Evolutionary conservation across 2,797 vertebrate genomes (phyloP).

Genomic region (Gouania willdenowi): DNA sequence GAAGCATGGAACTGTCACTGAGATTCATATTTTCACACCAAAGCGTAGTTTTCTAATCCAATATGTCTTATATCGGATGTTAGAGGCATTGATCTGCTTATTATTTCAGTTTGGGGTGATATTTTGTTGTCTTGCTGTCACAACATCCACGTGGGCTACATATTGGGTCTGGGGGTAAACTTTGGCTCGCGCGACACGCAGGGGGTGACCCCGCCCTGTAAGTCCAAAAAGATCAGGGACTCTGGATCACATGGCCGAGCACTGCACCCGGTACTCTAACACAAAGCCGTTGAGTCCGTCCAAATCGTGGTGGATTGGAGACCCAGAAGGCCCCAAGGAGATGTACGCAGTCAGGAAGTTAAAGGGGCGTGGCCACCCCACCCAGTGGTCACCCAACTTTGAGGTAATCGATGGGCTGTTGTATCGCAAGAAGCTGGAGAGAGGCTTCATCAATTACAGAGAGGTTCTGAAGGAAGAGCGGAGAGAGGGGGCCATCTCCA

Average conservation of each 20-base stretch:
- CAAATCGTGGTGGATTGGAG: constrained; percentile 42
- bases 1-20: no score
- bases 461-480: constrained; percentile 77
- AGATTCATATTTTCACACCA: no score
- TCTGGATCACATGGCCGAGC: constrained; percentile 68
- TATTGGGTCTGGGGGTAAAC: constrained; percentile 36
- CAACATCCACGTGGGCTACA: constrained; percentile 50
- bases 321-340: constrained; percentile 16
- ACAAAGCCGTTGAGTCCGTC: constrained; percentile 49
- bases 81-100: no score
- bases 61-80: no score
- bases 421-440: constrained; percentile 80
- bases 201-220: neutral
- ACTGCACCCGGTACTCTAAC: constrained; percentile 50
- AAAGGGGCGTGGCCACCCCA: constrained; percentile 23
- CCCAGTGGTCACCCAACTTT: constrained; percentile 58
- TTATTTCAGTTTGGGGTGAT: no score
- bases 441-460: constrained; percentile 76
- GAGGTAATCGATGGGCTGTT: constrained; percentile 75
- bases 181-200: constrained; percentile 10
- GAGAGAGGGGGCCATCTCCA: constrained; percentile 67
- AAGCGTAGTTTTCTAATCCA: no score
- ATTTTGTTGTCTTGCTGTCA: constrained; percentile 37
- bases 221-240: constrained; percentile 2
- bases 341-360: constrained; percentile 30